A percentile compares a stretch with the other conserved stretches of the same genome.
These are phyloP conservation scores for Pseudomyrmex cubaensis DNA, from an alignment of 1,140 invertebrate species.

Conservation along the genomic window DNA sequence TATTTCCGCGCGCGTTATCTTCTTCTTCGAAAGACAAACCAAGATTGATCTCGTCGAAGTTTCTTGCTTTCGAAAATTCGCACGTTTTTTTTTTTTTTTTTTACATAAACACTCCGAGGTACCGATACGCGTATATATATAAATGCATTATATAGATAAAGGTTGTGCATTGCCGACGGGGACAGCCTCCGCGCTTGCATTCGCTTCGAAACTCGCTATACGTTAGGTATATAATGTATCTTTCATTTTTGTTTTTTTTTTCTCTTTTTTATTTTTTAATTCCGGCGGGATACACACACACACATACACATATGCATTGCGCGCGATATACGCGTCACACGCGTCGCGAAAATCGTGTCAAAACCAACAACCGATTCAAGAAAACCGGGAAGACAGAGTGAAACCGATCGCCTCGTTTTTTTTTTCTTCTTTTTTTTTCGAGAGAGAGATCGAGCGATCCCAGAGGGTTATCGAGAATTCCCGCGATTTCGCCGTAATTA, in stretches of 20 bases:
- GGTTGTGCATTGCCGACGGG: conserved; percentile 77
- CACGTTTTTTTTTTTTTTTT: not conserved
- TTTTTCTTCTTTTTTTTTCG: too few relatives aligned
- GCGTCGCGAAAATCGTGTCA: conserved; percentile 20
- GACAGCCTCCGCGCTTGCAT: conserved; percentile 79
- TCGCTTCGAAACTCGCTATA: conserved; percentile 77
- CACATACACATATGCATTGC: too few relatives aligned
- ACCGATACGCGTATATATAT: conserved; percentile 5
- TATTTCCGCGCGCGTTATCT: not conserved
- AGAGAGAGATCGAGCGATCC: not conserved
- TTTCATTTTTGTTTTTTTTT: conserved; percentile 64
- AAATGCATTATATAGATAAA: conserved; percentile 61
- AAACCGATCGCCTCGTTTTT: not conserved
- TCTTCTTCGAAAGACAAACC: not conserved
- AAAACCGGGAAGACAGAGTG: not conserved
- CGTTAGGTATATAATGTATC: conserved; percentile 68
- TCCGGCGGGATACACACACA: conserved; percentile 51
- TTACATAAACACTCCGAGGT: not conserved
- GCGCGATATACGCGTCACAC: not conserved
- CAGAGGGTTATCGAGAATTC: conserved; percentile 2
- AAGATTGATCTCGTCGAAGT: not conserved
- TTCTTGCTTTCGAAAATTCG: not conserved
- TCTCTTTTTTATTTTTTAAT: conserved; percentile 70
- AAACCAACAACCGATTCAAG: not conserved
- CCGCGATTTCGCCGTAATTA: conserved; percentile 77